Conservation (phyloP, 2,797 vertebrate species). For the Gallinago stenura region DNA sequence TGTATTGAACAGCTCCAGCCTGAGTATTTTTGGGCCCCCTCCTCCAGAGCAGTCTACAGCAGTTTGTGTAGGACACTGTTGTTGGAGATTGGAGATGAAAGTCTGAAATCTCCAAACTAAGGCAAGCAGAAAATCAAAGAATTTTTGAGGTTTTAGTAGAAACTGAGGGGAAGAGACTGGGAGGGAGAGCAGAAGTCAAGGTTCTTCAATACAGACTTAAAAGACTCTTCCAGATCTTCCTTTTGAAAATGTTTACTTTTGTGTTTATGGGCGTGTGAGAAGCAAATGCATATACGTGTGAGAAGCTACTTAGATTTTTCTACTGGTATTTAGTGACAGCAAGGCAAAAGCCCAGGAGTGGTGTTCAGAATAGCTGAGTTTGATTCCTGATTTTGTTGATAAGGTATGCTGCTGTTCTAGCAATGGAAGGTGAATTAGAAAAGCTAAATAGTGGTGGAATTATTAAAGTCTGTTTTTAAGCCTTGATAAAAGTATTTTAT, state of each 20-base stretch:
- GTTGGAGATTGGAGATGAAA: not conserved
- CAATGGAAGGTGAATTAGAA: not conserved
- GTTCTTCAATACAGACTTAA: not conserved
- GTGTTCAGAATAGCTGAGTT: not conserved
- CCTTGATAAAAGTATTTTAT: not conserved
- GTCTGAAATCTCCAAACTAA: not conserved
- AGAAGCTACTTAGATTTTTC: not conserved
- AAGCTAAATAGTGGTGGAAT: not conserved
- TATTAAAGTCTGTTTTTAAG: not conserved
- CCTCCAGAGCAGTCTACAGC: not conserved
- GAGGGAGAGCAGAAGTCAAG: not conserved
- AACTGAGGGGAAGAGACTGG: not conserved
- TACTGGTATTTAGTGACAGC: not conserved
- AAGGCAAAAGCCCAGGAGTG: not conserved
- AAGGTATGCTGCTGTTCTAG: not conserved
- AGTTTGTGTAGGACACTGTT: not conserved
- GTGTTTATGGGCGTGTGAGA: not conserved
- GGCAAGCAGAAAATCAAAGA: not conserved
- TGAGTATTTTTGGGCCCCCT: not conserved
- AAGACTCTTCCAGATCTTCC: not conserved
- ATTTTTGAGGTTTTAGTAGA: not conserved
- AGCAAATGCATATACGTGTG: not conserved
- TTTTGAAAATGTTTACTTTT: not conserved
- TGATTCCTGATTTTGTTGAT: not conserved
- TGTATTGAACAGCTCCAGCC: not conserved